phyloP scores from a whole-genome alignment of 2,888 invertebrate species.

The Atherix ibis region DNA sequence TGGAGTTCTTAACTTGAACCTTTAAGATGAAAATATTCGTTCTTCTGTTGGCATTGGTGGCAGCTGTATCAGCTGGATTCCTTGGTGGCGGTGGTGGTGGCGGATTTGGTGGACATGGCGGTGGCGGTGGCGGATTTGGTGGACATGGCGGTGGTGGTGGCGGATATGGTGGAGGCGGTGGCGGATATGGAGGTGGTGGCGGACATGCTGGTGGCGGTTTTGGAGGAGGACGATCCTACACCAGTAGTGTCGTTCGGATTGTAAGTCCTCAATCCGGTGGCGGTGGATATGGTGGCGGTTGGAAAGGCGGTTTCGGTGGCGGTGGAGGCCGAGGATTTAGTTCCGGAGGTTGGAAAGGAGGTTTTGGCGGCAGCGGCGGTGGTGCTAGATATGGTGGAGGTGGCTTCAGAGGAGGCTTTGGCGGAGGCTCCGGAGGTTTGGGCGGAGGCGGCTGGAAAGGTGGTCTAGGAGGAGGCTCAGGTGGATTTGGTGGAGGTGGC shows the following conservation, averaged over 20 bases:
- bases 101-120: too few relatives aligned
- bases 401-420: background rate
- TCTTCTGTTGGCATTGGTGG: background rate
- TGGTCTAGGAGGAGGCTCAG: too few relatives aligned
- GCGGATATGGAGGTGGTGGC: background rate
- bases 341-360: background rate
- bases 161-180: background rate
- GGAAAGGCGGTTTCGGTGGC: background rate
- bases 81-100: background rate
- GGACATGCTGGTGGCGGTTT: background rate
- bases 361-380: background rate
- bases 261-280: too few relatives aligned
- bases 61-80: background rate
- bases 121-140: too few relatives aligned
- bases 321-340: background rate
- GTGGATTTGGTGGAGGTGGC: too few relatives aligned
- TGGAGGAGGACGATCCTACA: background rate
- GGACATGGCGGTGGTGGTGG: background rate
- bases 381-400: too few relatives aligned
- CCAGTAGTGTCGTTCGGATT: background rate
- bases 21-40: too few relatives aligned
- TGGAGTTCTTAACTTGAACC: too few relatives aligned
- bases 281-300: background rate
- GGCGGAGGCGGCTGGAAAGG: too few relatives aligned
- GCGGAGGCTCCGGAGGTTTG: too few relatives aligned